Percentiles rank a stretch among this genome's conserved stretches.
Conservation (phyloP, 2,113 vertebrate species). For the Xenotilapia longispinis region DNA sequence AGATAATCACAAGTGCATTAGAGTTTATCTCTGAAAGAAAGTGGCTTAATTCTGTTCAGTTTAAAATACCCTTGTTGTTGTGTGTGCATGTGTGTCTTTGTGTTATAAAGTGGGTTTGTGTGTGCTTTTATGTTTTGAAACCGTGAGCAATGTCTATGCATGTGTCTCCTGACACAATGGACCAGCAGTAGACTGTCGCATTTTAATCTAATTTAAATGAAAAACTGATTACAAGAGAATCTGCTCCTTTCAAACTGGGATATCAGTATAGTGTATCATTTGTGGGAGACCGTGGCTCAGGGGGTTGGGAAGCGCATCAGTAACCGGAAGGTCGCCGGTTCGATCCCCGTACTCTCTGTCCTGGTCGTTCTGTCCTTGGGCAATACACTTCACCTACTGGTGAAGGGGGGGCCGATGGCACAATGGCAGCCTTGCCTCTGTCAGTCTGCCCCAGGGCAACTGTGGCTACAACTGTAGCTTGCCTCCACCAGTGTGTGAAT, state of each 20-base stretch:
- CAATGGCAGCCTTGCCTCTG: no score
- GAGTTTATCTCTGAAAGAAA: constrained; percentile 17
- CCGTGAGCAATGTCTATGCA: neutral
- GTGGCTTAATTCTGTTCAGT: constrained; percentile 20
- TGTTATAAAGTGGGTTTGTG: neutral
- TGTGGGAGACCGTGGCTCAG: no score
- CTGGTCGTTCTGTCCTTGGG: no score
- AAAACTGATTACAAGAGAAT: neutral
- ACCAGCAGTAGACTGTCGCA: neutral
- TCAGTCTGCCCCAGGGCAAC: no score
- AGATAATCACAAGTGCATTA: constrained; percentile 13
- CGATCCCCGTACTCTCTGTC: no score
- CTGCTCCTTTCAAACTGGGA: neutral
- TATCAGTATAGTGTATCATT: neutral
- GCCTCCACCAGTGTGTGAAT: no score
- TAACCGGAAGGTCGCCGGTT: no score
- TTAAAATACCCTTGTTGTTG: neutral
- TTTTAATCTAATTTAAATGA: neutral
- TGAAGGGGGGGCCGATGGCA: no score
- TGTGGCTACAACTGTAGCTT: no score
- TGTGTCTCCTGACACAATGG: neutral
- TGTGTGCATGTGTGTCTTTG: neutral
- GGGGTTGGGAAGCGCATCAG: no score
- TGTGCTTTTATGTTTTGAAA: neutral
- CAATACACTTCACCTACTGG: no score